phyloP scores from a whole-genome alignment of 2,888 invertebrate genomes.

The Allacma fusca region DNA sequence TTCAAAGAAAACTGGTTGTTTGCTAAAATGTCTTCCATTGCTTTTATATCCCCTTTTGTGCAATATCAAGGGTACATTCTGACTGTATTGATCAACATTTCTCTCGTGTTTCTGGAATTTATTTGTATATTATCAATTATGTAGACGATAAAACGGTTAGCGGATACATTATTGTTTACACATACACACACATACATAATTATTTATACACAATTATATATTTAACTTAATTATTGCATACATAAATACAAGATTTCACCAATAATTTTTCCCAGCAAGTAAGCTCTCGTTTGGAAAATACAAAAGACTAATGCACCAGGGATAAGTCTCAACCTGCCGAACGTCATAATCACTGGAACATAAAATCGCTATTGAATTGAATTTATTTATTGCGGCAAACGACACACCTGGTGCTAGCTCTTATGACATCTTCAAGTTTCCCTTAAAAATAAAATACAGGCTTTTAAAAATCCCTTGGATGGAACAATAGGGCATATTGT shows the following conservation, averaged over 20 bases:
- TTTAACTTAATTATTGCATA: too few species aligned
- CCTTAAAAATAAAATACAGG: conserved; percentile 65
- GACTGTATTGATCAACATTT: conserved; percentile 72
- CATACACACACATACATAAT: too few species aligned
- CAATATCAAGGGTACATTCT: conserved; percentile 85
- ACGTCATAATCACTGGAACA: conserved; percentile 76
- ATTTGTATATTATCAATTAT: not conserved
- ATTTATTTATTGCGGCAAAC: conserved; percentile 70
- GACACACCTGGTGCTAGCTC: conserved; percentile 68
- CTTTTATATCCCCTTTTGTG: conserved; percentile 70
- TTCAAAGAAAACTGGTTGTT: conserved; percentile 69
- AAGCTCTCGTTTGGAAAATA: conserved; percentile 91
- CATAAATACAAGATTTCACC: too few species aligned
- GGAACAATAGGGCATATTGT: too few species aligned
- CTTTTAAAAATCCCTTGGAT: too few species aligned
- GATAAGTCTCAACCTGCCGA: conserved; percentile 47
- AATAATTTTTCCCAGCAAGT: conserved; percentile 72
- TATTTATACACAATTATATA: too few species aligned
- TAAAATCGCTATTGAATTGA: conserved; percentile 79
- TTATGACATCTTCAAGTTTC: conserved; percentile 68
- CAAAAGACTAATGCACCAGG: conserved; percentile 71
- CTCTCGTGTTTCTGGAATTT: conserved; percentile 14
- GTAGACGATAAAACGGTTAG: not conserved
- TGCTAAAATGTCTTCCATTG: conserved; percentile 75
- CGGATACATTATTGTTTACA: not conserved